Percentiles rank a stretch among this genome's conserved stretches.
These are phyloP conservation scores for Leptopterna dolabrata DNA, from an alignment of 2,888 invertebrate genomes.

Conservation along the genomic window DNA sequence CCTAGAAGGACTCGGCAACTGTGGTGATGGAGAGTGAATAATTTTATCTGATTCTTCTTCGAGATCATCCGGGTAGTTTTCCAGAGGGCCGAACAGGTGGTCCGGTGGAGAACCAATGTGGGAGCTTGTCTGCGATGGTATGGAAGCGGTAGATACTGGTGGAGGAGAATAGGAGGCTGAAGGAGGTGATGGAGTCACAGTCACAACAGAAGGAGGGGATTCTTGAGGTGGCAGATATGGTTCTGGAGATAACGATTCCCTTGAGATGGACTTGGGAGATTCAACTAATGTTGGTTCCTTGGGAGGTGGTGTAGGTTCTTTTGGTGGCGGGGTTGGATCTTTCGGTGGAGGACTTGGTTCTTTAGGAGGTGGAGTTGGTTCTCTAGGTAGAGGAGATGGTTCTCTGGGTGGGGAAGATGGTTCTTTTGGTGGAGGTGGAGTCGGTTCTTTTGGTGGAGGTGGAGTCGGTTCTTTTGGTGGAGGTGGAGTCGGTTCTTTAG, in stretches of 20 bases:
- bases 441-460: not conserved
- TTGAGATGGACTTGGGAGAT: not conserved
- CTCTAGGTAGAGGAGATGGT: not conserved
- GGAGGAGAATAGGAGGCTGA: not conserved
- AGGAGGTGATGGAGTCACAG: not conserved
- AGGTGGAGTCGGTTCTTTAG: not conserved
- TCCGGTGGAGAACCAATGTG: not conserved
- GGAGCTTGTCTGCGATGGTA: not conserved
- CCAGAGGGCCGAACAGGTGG: not conserved
- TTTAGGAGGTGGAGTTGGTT: not conserved
- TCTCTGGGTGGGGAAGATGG: not conserved
- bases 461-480: not conserved
- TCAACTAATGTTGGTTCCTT: not conserved
- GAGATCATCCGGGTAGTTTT: not conserved
- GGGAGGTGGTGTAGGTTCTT: conserved; percentile 8
- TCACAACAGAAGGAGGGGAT: not conserved
- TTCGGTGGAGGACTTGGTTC: not conserved
- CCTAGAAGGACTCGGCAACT: not conserved
- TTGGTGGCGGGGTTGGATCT: conserved; percentile 16
- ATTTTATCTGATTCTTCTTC: not conserved
- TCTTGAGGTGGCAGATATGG: not conserved
- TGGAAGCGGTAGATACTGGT: not conserved
- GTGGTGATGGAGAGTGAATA: not conserved
- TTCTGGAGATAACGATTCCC: not conserved
- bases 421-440: not conserved